Base-by-base conservation (phyloP, 2,888 invertebrate genomes). In the Pristionchus exspectatus region DNA sequence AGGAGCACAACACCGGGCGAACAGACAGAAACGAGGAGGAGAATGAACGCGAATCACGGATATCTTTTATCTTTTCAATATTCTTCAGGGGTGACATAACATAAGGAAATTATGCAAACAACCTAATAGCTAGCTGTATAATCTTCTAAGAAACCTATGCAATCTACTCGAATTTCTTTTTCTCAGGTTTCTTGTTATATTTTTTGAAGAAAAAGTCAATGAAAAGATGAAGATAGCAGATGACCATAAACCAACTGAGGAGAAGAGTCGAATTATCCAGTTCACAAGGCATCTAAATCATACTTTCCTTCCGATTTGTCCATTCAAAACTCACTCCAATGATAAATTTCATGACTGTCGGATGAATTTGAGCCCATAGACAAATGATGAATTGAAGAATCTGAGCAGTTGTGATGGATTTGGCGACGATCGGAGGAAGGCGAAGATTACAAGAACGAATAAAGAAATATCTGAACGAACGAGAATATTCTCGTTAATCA, bases 221-320 rank as follows among this genome's bases (percentile, higher is more conserved):
- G 24, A 38, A 74, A 21, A 74, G 33, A 74, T 74, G 21, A 33
- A 38, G 38, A 38, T 74, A 74, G 21, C 18, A 74, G n/a, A 74
- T 30, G 38, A 38, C 74, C 33, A 74, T 74, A 21, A 74, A 74
- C 74, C 74, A 74, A 74, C 74, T 74, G 38, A 16, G 38, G 38
- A 74, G 9, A 10, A 74, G 74, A n/a, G 21, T 21, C 9, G 21
- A 74, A 24, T 30, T 33, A 21, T 74, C 74, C 38, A 74, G 9
- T 74, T 74, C 74, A 38, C 74, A 74, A 0, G 74, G 74, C 38
- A 74, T 38, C 74, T 74, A 74, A 74, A 38, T 9, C 16, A 74
- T 18, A 18, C 14, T 21, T 30, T 14, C 66, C 66, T 66, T 12
- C 44, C 44, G 44, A n/a, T 66, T 9, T 59, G 24, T n/a, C 27